phyloP scores from a whole-genome alignment of 2,797 vertebrate genomes.

The Channallabes apus region DNA sequence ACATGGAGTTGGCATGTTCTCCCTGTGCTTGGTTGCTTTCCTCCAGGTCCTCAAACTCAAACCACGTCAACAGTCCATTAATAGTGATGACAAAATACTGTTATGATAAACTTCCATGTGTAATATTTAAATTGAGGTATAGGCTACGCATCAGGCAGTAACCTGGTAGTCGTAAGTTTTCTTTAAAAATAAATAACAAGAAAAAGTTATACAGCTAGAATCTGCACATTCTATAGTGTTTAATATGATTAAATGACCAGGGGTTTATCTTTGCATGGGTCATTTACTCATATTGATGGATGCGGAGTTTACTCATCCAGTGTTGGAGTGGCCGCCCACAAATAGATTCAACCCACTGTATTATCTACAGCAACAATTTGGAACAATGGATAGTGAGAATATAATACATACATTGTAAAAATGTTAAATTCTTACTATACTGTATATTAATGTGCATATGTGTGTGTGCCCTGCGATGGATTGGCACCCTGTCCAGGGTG shows the following conservation, averaged over 20 bases:
- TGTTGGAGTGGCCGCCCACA: background rate
- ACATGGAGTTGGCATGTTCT: too few relatives aligned
- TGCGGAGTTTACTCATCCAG: background rate
- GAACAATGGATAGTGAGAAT: background rate
- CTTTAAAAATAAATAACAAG: background rate
- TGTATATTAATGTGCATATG: too few relatives aligned
- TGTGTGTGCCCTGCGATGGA: too few relatives aligned
- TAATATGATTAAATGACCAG: background rate
- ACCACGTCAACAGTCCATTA: background rate
- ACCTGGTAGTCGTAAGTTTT: background rate
- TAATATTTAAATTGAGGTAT: background rate
- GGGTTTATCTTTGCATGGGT: background rate
- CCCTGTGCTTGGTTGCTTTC: too few relatives aligned
- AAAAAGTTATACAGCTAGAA: background rate
- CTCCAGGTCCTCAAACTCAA: background rate
- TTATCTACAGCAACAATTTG: background rate
- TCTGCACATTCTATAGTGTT: conserved; percentile 11
- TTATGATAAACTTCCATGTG: background rate
- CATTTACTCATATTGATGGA: background rate
- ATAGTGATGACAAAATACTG: background rate
- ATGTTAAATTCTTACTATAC: too few relatives aligned
- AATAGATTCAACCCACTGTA: background rate
- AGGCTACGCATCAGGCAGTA: background rate
- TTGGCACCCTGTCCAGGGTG: too few relatives aligned
- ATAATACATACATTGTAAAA: background rate